Percentiles rank a stretch among this genome's conserved stretches.
phyloP scores from a whole-genome alignment of 2,888 invertebrate species.

The Torymus tubicola region DNA sequence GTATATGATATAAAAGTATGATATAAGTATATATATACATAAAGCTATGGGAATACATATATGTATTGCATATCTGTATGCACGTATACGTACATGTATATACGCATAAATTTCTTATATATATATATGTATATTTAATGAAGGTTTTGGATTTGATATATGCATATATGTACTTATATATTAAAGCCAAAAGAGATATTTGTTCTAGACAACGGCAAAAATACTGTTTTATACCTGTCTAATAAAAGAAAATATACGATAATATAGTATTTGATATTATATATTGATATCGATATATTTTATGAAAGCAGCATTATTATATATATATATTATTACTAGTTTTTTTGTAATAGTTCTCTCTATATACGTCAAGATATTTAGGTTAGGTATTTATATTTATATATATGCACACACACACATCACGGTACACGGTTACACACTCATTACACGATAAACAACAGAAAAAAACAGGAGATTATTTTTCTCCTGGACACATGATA shows the following conservation, averaged over 20 bases:
- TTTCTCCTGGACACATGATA: constrained; percentile 11
- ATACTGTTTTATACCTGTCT: constrained; percentile 71
- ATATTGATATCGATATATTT: constrained; percentile 73
- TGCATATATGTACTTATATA: constrained; percentile 65
- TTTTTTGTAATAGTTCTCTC: constrained; percentile 73
- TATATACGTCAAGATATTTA: constrained; percentile 67
- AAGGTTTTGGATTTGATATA: constrained; percentile 47
- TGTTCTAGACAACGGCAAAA: constrained; percentile 67
- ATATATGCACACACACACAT: constrained; percentile 22
- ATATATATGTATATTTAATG: constrained; percentile 43
- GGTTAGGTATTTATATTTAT: constrained; percentile 64
- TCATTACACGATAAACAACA: constrained; percentile 4
- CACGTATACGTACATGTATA: constrained; percentile 55
- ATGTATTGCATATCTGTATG: constrained; percentile 58
- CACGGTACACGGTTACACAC: constrained; percentile 21
- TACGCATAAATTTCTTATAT: constrained; percentile 37
- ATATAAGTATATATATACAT: constrained; percentile 62
- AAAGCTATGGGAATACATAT: constrained; percentile 55
- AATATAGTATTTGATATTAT: constrained; percentile 71
- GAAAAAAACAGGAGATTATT: constrained; percentile 25
- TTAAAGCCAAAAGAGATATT: constrained; percentile 54
- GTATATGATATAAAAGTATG: constrained; percentile 58
- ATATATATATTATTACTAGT: constrained; percentile 64
- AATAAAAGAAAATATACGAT: constrained; percentile 61
- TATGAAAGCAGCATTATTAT: constrained; percentile 72